phyloP scores from a whole-genome alignment of 2,113 vertebrate species.

The Osmerus mordax region DNA sequence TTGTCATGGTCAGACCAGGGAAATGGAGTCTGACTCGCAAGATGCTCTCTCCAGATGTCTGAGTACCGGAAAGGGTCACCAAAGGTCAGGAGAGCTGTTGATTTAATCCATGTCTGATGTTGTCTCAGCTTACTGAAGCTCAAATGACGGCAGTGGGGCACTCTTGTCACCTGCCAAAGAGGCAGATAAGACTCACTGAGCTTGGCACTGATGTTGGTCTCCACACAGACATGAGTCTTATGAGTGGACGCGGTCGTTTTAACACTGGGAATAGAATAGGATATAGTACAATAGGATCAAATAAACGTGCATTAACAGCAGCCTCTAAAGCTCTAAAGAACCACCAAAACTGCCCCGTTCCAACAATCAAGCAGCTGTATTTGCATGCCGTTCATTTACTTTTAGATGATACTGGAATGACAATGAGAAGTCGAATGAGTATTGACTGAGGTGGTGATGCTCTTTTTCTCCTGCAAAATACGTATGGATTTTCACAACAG shows the following conservation, averaged over 20 bases:
- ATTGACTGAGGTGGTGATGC: neutral
- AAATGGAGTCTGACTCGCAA: neutral
- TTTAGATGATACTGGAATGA: neutral
- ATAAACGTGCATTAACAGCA: neutral
- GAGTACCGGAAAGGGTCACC: conserved; percentile 48
- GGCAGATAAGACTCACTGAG: conserved; percentile 50
- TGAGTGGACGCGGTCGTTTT: conserved; percentile 16
- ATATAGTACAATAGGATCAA: neutral
- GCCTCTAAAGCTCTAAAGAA: too few species aligned
- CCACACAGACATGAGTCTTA: conserved; percentile 29
- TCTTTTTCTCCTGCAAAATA: neutral
- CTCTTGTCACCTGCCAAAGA: conserved; percentile 35
- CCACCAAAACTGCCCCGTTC: too few species aligned
- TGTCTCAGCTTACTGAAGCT: conserved; percentile 51
- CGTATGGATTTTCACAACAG: neutral
- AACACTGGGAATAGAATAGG: neutral
- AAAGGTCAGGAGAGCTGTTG: conserved; percentile 56
- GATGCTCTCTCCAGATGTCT: conserved; percentile 34
- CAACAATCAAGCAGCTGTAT: too few species aligned
- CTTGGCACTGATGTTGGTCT: conserved; percentile 41
- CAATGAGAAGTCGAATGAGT: neutral
- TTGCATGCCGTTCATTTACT: neutral
- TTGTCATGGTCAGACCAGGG: neutral
- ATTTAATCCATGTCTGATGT: conserved; percentile 71
- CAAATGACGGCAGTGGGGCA: conserved; percentile 46